Evolutionary conservation across 2,113 vertebrate genomes (phyloP).

Genomic region (Prionailurus bengalensis): DNA sequence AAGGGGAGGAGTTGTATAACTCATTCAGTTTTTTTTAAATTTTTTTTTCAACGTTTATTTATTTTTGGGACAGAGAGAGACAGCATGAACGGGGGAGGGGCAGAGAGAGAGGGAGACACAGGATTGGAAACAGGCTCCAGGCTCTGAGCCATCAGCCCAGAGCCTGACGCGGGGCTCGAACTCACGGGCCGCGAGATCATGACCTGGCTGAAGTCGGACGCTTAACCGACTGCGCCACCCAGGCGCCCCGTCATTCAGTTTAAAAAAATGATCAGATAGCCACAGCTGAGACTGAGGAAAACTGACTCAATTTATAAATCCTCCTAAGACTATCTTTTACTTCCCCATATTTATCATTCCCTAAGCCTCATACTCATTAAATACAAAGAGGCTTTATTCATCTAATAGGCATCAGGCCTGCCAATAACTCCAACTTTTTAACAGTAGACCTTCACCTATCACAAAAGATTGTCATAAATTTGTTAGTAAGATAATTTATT

Average conservation of each 20-base stretch:
- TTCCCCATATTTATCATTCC: not conserved
- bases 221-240: too few species aligned
- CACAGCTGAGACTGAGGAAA: not conserved
- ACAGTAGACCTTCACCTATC: not conserved
- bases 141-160: too few species aligned
- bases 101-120: too few species aligned
- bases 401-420: not conserved
- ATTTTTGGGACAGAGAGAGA: too few species aligned
- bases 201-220: too few species aligned
- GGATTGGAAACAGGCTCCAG: too few species aligned
- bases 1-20: not conserved
- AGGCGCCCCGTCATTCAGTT: not conserved
- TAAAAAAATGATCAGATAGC: not conserved
- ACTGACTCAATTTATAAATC: not conserved
- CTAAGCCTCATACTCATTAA: not conserved
- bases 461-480: not conserved
- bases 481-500: not conserved
- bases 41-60: too few species aligned
- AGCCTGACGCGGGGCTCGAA: too few species aligned
- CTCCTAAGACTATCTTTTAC: not conserved
- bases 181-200: too few species aligned
- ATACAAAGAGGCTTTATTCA: not conserved
- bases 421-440: not conserved
- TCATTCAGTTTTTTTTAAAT: not conserved
- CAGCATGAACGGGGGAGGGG: too few species aligned